Evolutionary conservation across 64 coral and sea anemone genomes (phyloP).

Genomic region (Trachythela sp.): DNA sequence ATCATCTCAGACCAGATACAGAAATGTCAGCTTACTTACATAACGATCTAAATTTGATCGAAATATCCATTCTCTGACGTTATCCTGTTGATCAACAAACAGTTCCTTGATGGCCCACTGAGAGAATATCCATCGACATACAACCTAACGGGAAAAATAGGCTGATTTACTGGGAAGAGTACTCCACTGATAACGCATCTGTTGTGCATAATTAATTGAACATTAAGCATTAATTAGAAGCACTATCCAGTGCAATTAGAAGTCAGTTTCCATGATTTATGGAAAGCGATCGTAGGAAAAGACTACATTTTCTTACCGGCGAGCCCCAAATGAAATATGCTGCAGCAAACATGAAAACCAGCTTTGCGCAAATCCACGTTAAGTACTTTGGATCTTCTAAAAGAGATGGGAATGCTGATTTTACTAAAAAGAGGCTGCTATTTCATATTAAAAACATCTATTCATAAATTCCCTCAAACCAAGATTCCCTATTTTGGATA

Average conservation of each 20-base stretch:
- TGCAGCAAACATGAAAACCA: conserved; percentile 69
- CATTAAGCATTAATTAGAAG: too few species aligned
- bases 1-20: too few species aligned
- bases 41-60: conserved; percentile 91
- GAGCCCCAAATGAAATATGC: conserved; percentile 79
- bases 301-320: conserved; percentile 56
- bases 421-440: neutral
- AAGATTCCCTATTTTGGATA: too few species aligned
- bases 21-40: conserved; percentile 54
- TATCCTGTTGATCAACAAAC: conserved; percentile 85
- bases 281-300: neutral
- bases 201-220: too few species aligned
- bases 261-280: too few species aligned
- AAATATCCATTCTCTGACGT: conserved; percentile 89
- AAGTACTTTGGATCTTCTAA: conserved; percentile 82
- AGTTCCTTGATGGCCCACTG: conserved; percentile 98
- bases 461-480: too few species aligned
- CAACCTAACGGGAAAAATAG: conserved; percentile 22
- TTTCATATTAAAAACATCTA: too few species aligned
- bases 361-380: conserved; percentile 57
- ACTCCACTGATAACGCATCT: too few species aligned
- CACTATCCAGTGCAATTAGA: too few species aligned
- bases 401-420: neutral
- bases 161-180: too few species aligned
- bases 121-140: conserved; percentile 92